phyloP scores from a whole-genome alignment of 2,797 vertebrate genomes.

The Gephyroberyx darwinii region DNA sequence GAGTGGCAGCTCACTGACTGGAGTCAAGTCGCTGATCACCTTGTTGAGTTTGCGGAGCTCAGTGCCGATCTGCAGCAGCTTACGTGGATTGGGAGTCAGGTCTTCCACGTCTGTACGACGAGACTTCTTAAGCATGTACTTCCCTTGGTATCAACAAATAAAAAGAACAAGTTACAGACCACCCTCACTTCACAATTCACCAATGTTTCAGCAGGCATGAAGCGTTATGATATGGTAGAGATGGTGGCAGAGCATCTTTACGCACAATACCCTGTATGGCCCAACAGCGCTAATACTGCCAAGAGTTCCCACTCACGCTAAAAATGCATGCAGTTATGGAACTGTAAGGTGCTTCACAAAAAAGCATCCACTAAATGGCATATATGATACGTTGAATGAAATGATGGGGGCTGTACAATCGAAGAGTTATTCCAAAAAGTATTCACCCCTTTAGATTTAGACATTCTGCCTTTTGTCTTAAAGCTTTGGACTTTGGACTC shows the following conservation, averaged over 20 bases:
- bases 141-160: constrained; percentile 78
- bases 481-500: constrained; percentile 3
- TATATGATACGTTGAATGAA: not conserved
- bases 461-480: not conserved
- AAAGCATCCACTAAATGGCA: not conserved
- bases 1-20: constrained; percentile 95
- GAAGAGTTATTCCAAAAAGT: not conserved
- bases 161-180: constrained; percentile 10
- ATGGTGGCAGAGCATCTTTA: not conserved
- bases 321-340: not conserved
- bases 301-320: not conserved
- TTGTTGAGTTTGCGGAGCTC: constrained; percentile 97
- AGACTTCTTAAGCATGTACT: constrained; percentile 96
- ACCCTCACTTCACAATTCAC: not conserved
- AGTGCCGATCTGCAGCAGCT: constrained; percentile 96
- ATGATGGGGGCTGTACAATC: not conserved
- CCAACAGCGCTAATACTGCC: not conserved
- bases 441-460: too few relatives aligned
- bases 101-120: constrained; percentile 98
- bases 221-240: not conserved
- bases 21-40: constrained; percentile 97
- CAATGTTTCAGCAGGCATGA: not conserved
- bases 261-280: too few relatives aligned
- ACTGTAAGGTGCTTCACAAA: too few relatives aligned
- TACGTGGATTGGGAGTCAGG: constrained; percentile 96